A percentile compares a stretch with the other conserved stretches of the same genome.
These are phyloP conservation scores for Drosophila melanica DNA, from an alignment of 1,140 invertebrate species.

Conservation along the genomic window DNA sequence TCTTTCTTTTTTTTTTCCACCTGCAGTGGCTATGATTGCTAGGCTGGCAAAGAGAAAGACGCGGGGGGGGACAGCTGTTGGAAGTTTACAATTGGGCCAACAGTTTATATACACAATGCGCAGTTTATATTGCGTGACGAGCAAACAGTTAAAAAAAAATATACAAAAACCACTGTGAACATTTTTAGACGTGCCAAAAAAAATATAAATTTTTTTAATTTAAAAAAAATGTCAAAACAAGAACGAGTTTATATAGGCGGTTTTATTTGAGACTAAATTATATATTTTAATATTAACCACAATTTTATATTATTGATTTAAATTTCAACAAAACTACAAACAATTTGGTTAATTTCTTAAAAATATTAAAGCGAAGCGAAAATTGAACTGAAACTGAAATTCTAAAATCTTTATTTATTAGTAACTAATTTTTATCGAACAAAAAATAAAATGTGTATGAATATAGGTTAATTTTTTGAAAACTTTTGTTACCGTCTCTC, in stretches of 20 bases:
- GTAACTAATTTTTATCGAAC: no score
- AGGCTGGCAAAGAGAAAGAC: not conserved
- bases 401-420: no score
- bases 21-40: conserved; percentile 34
- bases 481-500: not conserved
- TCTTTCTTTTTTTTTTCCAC: conserved; percentile 25
- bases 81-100: conserved; percentile 66
- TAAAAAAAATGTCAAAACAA: no score
- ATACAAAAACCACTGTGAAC: conserved; percentile 6
- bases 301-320: no score
- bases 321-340: not conserved
- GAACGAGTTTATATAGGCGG: no score
- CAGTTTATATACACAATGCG: conserved; percentile 65
- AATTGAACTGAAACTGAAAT: no score
- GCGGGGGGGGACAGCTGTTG: conserved; percentile 29
- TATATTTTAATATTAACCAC: no score
- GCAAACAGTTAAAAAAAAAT: conserved; percentile 45
- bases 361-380: no score
- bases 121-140: conserved; percentile 67
- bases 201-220: not conserved
- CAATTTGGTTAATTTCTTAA: no score
- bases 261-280: no score
- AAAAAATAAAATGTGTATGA: no score
- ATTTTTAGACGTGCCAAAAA: not conserved
- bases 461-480: no score